phyloP scores from a whole-genome alignment of 2,113 vertebrate species.

The Scomber colias region DNA sequence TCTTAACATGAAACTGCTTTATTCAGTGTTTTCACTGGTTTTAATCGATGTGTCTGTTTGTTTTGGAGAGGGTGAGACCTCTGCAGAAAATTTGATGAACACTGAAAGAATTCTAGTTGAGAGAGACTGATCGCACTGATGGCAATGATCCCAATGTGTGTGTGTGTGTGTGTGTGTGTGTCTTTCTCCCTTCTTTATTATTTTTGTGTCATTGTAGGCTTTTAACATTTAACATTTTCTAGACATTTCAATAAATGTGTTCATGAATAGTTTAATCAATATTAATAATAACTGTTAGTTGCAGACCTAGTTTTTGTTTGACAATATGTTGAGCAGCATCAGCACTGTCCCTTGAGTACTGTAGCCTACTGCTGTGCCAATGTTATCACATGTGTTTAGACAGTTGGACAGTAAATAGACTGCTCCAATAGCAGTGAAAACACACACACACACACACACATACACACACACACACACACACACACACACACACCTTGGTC shows the following conservation, averaged over 20 bases:
- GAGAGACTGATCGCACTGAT: no score
- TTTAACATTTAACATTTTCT: neutral
- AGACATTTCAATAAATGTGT: neutral
- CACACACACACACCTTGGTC: conserved; percentile 51
- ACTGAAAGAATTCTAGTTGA: no score
- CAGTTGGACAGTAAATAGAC: conserved; percentile 73
- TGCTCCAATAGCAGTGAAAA: conserved; percentile 53
- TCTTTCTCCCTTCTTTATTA: neutral
- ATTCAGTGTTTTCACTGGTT: no score
- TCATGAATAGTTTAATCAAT: conserved; percentile 2
- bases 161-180: neutral
- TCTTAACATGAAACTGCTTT: no score
- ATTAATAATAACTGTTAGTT: neutral
- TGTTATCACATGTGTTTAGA: conserved; percentile 78
- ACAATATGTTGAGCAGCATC: conserved; percentile 24
- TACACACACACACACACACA: conserved; percentile 30
- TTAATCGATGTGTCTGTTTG: no score
- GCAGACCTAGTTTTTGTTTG: conserved; percentile 6
- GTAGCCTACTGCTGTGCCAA: conserved; percentile 39
- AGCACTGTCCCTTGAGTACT: conserved; percentile 40
- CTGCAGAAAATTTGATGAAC: no score
- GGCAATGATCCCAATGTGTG: no score
- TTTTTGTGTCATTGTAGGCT: neutral
- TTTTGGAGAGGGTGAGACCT: no score
- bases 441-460: conserved; percentile 30